Evolutionary conservation across 2,113 vertebrate genomes (phyloP), one percentile per base, ranked within the genome.

Genomic region (Eptesicus fuscus): DNA sequence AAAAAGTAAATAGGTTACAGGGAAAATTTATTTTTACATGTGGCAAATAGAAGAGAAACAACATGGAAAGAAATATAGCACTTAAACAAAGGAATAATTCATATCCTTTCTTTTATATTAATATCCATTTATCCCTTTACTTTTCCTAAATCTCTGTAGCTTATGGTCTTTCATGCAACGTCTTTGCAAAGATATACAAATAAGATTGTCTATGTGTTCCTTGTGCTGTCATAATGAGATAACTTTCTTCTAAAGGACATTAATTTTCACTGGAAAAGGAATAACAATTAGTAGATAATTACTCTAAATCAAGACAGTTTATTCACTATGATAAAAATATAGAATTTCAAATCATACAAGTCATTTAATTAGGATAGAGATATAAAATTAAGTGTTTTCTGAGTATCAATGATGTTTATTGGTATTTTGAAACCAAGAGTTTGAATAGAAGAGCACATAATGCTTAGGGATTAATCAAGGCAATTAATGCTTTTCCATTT

Each of bases 311-410:
- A 82, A 67, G 59, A 76, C 1, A 90, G 16, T 65, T 65, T 95
- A 95, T 77, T 71, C 25, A 59, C 49, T 42, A 61, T 47, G 56
- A 96, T 79, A 93, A 93, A 96, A 88, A 86, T 93, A 90, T 0
- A 96, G 37, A 56, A 93, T 87, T 94, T 93, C 42, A 95, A 90
- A 91, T 61, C 92, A 44, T 83, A 87, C 6, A 84, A 89, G 49
- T 92, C 65, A 95, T 73, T 87, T 95, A 90, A 92, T 88, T 92
- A 95, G 76, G 16, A 65, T 3, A 53, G 28, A 78, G 56, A 20
- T 74, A 91, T 92, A 82, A 95, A 95, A 88, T 56, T 83, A 78
- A 92, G 37, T 83, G 42, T 79, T 91, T 97, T 90, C 18, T 93
- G 49, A 93, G 83, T 91, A 92, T 74, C 59, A 93, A 90, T 71